Conservation (phyloP, 64 coral and sea anemone genomes). For the Porites australiensis region DNA sequence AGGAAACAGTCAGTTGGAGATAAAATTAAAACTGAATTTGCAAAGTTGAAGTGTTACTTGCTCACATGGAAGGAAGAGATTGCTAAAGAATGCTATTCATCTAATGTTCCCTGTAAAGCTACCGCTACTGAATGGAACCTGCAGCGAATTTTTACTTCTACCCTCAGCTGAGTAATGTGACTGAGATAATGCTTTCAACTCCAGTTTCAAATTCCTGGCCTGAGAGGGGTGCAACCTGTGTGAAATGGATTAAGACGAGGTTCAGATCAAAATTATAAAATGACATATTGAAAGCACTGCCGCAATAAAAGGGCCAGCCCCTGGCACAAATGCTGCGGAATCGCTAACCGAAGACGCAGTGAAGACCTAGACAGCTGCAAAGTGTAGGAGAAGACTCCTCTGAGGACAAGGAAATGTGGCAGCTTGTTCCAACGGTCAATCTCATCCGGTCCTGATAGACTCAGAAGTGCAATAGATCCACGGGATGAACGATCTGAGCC, state of each 20-base stretch:
- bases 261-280: constrained; percentile 33
- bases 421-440: constrained; percentile 54
- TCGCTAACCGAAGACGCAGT: constrained; percentile 22
- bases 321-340: neutral
- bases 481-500: neutral
- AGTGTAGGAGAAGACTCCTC: constrained; percentile 64
- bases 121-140: constrained; percentile 38
- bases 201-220: constrained; percentile 51
- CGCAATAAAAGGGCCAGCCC: constrained; percentile 50
- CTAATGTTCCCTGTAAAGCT: constrained; percentile 38
- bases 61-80: constrained; percentile 26
- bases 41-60: constrained; percentile 56
- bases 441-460: constrained; percentile 20
- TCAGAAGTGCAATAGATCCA: constrained; percentile 32
- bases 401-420: constrained; percentile 30
- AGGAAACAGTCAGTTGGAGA: neutral
- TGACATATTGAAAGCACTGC: constrained; percentile 15
- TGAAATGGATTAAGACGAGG: constrained; percentile 41
- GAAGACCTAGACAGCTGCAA: constrained; percentile 47
- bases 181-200: constrained; percentile 43
- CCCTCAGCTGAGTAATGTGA: constrained; percentile 22
- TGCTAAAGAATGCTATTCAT: constrained; percentile 46
- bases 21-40: constrained; percentile 48
- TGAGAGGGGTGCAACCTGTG: constrained; percentile 45
- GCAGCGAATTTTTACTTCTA: constrained; percentile 34